phyloP scores from a whole-genome alignment of 2,797 vertebrate species.

The Garrulus glandarius region DNA sequence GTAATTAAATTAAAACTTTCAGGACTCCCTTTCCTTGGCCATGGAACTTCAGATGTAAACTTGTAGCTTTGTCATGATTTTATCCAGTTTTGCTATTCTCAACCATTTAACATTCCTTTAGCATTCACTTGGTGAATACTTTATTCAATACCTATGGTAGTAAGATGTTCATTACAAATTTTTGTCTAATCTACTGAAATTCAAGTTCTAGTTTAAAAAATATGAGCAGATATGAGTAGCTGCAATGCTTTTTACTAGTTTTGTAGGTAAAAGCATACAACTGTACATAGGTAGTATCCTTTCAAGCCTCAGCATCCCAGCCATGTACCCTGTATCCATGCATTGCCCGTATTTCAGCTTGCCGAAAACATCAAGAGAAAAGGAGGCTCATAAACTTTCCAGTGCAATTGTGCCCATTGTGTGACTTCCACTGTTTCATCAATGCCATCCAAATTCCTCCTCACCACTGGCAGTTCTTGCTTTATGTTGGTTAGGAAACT shows the following conservation, averaged over 20 bases:
- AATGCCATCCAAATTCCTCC: neutral
- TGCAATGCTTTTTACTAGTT: neutral
- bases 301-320: neutral
- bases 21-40: neutral
- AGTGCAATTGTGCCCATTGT: neutral
- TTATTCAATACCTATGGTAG: neutral
- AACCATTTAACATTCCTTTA: neutral
- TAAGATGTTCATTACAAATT: neutral
- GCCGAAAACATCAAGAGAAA: neutral
- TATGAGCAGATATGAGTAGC: neutral
- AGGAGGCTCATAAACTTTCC: neutral
- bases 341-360: neutral
- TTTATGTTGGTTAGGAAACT: neutral
- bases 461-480: neutral
- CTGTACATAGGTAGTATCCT: neutral
- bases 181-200: neutral
- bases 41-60: neutral
- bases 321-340: neutral
- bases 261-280: neutral
- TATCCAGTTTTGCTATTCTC: neutral
- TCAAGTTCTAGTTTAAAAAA: neutral
- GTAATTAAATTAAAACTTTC: neutral
- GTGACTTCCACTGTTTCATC: neutral
- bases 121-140: neutral
- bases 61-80: neutral